phyloP scores from a whole-genome alignment of 2,797 vertebrate genomes.

The Salarias fasciatus region DNA sequence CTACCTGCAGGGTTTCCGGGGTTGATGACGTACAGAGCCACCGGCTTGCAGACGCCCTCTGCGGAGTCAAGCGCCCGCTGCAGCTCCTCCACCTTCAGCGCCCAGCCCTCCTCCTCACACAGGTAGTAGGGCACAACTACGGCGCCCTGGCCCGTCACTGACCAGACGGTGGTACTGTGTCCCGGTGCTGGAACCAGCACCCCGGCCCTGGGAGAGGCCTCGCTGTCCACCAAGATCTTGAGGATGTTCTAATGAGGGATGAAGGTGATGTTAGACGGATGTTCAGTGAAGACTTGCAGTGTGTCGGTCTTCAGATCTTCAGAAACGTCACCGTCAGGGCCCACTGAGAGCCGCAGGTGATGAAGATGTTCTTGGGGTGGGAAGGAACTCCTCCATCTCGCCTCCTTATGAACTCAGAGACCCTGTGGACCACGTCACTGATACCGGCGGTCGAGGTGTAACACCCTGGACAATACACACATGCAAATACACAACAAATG shows the following conservation, averaged over 20 bases:
- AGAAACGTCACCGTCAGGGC: conserved; percentile 70
- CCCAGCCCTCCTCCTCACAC: conserved; percentile 80
- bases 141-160: conserved; percentile 53
- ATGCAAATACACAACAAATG: too few species aligned
- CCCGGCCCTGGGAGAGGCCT: conserved; percentile 60
- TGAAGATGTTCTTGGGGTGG: conserved; percentile 73
- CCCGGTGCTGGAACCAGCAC: conserved; percentile 76
- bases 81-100: conserved; percentile 73
- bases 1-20: conserved; percentile 84
- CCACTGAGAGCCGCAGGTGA: conserved; percentile 72
- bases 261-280: background rate
- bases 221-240: conserved; percentile 57
- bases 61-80: conserved; percentile 61
- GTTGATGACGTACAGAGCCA: conserved; percentile 81
- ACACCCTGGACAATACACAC: conserved; percentile 60
- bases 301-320: too few species aligned
- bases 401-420: conserved; percentile 74
- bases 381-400: conserved; percentile 76
- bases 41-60: conserved; percentile 69
- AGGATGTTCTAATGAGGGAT: conserved; percentile 68
- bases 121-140: conserved; percentile 75
- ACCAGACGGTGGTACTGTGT: conserved; percentile 5
- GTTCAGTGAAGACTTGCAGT: background rate
- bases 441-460: conserved; percentile 63
- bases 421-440: conserved; percentile 28